phyloP scores from a whole-genome alignment of 2,797 vertebrate genomes.

The Centropyge bicolor region DNA sequence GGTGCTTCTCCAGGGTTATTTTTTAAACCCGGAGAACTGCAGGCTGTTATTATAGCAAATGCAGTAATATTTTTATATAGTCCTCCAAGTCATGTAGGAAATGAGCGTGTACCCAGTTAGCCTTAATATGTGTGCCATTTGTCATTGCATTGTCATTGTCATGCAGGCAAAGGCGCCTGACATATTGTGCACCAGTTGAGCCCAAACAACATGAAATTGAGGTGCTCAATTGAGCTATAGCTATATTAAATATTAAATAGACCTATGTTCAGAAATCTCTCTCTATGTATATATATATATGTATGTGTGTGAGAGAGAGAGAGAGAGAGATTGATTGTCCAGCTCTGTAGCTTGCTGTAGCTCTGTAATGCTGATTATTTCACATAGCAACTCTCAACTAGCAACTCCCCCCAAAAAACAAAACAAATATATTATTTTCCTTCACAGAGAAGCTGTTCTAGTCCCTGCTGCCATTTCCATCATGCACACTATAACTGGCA shows the following conservation, averaged over 20 bases:
- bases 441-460: neutral
- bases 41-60: conserved; percentile 6
- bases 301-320: no score
- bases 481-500: neutral
- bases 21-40: conserved; percentile 12
- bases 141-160: no score
- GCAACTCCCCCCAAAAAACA: neutral
- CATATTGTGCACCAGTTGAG: neutral
- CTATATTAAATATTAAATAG: no score
- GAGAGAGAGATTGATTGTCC: neutral
- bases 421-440: neutral
- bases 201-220: no score
- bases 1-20: conserved; percentile 27
- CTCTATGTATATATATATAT: no score
- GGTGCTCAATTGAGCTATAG: no score
- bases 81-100: neutral
- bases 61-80: neutral
- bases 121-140: neutral
- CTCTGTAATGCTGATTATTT: neutral
- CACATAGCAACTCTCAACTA: neutral
- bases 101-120: neutral
- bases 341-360: no score
- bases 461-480: neutral
- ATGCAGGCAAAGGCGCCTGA: neutral
- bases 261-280: no score